phyloP scores from a whole-genome alignment of 2,113 vertebrate genomes.

The Istiophorus platypterus region DNA sequence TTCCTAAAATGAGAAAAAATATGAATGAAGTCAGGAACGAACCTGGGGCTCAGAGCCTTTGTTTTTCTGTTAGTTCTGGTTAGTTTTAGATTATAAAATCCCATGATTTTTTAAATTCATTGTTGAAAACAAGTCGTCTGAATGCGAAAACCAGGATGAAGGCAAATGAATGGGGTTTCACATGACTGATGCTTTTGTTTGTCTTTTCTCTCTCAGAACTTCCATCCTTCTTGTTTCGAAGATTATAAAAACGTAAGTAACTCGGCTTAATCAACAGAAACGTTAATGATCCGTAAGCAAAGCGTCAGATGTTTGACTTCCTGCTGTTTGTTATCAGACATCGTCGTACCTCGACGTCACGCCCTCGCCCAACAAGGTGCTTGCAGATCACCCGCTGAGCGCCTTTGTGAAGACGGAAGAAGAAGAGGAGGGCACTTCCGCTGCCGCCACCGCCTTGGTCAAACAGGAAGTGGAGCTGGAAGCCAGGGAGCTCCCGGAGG shows the following conservation, averaged over 20 bases:
- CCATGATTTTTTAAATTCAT: too few relatives aligned
- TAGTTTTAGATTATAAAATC: too few relatives aligned
- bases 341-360: slow-evolving; percentile 92
- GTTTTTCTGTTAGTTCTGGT: too few relatives aligned
- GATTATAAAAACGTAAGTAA: slow-evolving; percentile 98
- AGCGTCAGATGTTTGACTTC: background rate
- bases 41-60: too few relatives aligned
- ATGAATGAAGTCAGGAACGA: too few relatives aligned
- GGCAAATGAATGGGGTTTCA: too few relatives aligned
- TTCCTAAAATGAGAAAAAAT: too few relatives aligned
- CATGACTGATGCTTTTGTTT: background rate
- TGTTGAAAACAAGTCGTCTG: too few relatives aligned
- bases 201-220: slow-evolving; percentile 86
- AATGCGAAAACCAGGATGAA: too few relatives aligned
- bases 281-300: accelerated
- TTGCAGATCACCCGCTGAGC: slow-evolving; percentile 92
- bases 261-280: too few relatives aligned
- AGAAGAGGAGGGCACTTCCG: slow-evolving; percentile 70
- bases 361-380: slow-evolving; percentile 94
- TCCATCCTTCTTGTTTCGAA: slow-evolving; percentile 97
- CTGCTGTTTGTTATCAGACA: slow-evolving; percentile 80
- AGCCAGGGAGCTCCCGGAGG: slow-evolving; percentile 42
- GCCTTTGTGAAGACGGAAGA: slow-evolving; percentile 90
- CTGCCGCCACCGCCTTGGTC: slow-evolving; percentile 54
- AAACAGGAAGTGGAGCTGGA: slow-evolving; percentile 89